Conservation (phyloP, 2,113 vertebrate genomes). For the Calonectris borealis region DNA sequence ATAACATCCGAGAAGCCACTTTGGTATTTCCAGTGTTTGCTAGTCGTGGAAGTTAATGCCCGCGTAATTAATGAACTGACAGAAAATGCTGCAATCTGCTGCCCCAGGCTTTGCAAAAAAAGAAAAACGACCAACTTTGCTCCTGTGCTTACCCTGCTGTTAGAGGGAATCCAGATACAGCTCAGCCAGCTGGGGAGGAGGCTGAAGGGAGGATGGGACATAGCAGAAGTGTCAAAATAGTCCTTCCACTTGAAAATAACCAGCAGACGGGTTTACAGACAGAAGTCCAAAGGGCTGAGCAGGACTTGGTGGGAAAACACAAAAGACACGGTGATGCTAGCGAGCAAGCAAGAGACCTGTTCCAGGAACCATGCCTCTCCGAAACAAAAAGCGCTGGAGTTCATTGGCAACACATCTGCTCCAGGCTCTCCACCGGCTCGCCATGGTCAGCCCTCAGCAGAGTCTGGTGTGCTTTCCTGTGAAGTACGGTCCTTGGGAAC, state of each 20-base stretch:
- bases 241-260: neutral
- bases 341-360: neutral
- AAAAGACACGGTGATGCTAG: neutral
- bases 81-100: conserved; percentile 10
- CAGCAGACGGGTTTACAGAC: neutral
- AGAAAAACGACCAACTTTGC: neutral
- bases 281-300: neutral
- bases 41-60: neutral
- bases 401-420: neutral
- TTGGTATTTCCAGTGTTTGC: conserved; percentile 1
- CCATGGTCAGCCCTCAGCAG: neutral
- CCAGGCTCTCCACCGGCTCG: accelerated
- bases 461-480: neutral
- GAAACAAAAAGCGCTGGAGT: neutral
- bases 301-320: neutral
- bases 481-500: accelerated
- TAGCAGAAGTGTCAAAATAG: neutral
- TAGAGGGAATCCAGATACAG: neutral
- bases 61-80: neutral
- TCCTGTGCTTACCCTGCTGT: conserved; percentile 13
- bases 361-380: neutral
- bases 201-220: neutral
- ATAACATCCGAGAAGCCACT: neutral
- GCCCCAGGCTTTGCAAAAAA: neutral
- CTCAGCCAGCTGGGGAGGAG: neutral